Evolutionary conservation across 2,797 vertebrate genomes (phyloP), one percentile per base, ranked within the genome.

Genomic region (Lagodon rhomboides): DNA sequence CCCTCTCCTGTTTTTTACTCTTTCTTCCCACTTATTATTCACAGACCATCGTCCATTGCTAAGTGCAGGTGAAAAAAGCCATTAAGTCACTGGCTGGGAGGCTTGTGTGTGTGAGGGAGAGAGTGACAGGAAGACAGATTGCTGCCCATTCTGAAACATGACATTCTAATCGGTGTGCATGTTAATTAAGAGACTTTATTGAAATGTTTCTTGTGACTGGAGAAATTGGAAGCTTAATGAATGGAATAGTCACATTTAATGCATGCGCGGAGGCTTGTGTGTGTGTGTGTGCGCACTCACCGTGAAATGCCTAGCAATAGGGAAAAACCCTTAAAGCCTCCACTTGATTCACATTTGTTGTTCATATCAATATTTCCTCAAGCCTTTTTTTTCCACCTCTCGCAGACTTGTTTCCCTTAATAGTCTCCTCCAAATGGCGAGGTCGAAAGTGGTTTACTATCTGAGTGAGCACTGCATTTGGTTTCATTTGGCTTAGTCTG

Each of bases 101-200:
- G 62, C 49, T 18, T 54, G 68, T 61, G 64, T 65, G 53, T 77
- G 53, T 67, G 77, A 60, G 71, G 54, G 50, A 60, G 66, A 64
- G 80, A 85, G 74, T 96, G 95, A 96, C 96, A 96, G 82, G 85
- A 96, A 95, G 96, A 97, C 94, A 92, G 93, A 97, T 97, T 94
- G 88, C 90, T 76, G 78, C 94, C 91, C 94, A 82, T 96, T 96
- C 94, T 92, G 92, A 93, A 96, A 95, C 89, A 91, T 96, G 95
- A 96, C 95, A 95, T 94, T 95, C 91, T 96, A 95, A 97, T 97
- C 75, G 79, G 89, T 91, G 85, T 87, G 86, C 93, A 92, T 95
- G 95, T 93, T 96, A 95, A 96, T 96, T 96, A 96, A 95, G 93
- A 88, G 84, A 91, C 41, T 94, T 95, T 95, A 95, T 86, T 95